These are phyloP conservation scores for Fabriciana adippe DNA, from an alignment of 2,888 invertebrate species.

Conservation along the genomic window DNA sequence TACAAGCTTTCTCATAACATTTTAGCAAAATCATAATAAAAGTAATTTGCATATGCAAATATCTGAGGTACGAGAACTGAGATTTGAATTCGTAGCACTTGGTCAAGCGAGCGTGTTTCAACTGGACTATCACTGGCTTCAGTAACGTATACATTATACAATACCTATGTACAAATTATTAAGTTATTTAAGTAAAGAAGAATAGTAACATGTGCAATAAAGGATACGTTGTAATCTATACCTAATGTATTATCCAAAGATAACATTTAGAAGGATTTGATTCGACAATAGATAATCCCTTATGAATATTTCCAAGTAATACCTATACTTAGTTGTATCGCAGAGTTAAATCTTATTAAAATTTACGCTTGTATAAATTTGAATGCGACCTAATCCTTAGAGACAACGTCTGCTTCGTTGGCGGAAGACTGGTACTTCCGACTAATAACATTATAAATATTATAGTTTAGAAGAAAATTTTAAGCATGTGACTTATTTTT, in stretches of 20 bases:
- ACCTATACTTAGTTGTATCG: conserved; percentile 11
- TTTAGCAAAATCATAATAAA: too few species aligned
- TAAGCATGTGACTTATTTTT: too few species aligned
- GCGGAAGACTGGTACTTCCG: too few species aligned
- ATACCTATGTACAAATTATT: too few species aligned
- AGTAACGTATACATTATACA: too few species aligned
- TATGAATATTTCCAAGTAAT: conserved; percentile 25
- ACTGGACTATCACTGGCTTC: too few species aligned
- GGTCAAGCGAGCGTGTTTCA: too few species aligned
- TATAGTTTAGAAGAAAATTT: too few species aligned
- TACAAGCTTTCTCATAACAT: too few species aligned
- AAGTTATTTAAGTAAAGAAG: neutral
- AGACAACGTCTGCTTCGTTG: conserved; percentile 9
- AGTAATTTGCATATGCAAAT: too few species aligned
- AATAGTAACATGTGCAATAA: conserved; percentile 1
- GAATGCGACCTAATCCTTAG: conserved; percentile 30
- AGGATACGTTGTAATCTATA: neutral
- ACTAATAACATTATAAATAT: neutral
- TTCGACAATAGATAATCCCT: conserved; percentile 26
- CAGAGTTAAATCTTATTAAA: conserved; percentile 34
- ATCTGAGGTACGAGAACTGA: too few species aligned
- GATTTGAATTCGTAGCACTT: too few species aligned
- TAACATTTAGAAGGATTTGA: conserved; percentile 13
- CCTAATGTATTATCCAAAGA: conserved; percentile 13
- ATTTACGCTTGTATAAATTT: conserved; percentile 33